phyloP scores from a whole-genome alignment of 1,140 invertebrate species.

The Melanaphis sacchari region DNA sequence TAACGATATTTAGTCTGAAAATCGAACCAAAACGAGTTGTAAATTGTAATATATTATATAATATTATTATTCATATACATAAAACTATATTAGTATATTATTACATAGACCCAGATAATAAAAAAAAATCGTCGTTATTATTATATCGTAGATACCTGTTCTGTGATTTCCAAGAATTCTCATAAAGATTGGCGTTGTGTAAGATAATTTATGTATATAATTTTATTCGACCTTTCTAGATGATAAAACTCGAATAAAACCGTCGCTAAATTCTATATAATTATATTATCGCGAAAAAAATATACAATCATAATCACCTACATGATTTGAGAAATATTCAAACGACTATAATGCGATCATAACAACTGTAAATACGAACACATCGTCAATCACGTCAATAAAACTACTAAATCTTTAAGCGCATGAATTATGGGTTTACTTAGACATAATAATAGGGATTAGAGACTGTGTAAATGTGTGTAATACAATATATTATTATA shows the following conservation, averaged over 20 bases:
- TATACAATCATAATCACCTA: background rate
- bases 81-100: background rate
- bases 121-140: background rate
- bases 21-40: background rate
- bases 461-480: background rate
- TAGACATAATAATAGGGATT: background rate
- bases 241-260: background rate
- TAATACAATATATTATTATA: background rate
- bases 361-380: background rate
- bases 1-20: background rate
- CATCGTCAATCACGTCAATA: background rate
- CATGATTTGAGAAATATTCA: background rate
- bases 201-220: background rate
- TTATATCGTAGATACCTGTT: background rate
- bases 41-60: background rate
- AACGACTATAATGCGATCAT: background rate
- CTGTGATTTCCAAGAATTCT: background rate
- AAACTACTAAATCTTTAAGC: background rate
- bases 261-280: background rate
- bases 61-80: background rate
- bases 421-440: background rate
- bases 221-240: background rate
- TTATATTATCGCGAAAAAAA: background rate
- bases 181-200: background rate
- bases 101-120: background rate